Percentiles rank a stretch among this genome's conserved stretches.
Evolutionary conservation across 2,113 vertebrate species (phyloP).

Genomic region (Ceyx margarethae): DNA sequence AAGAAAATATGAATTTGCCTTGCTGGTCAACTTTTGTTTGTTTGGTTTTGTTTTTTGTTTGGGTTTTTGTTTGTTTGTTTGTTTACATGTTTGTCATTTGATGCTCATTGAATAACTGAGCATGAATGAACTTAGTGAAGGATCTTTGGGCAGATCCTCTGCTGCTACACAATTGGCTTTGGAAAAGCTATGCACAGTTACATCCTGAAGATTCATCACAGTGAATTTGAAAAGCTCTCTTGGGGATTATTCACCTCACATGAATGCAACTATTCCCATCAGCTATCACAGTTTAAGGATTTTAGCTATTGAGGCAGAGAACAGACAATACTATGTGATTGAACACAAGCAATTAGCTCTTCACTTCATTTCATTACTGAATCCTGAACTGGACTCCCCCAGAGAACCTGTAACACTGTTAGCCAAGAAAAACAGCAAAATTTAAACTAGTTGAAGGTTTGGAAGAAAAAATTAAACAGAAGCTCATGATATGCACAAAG

Average conservation of each 20-base stretch:
- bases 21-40: not conserved
- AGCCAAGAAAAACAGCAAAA: not conserved
- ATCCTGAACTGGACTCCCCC: not conserved
- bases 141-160: not conserved
- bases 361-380: not conserved
- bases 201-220: not conserved
- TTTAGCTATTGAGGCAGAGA: not conserved
- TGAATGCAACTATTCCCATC: not conserved
- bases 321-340: not conserved
- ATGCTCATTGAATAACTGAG: not conserved
- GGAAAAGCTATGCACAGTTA: not conserved
- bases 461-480: not conserved
- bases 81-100: not conserved
- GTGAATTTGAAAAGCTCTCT: conserved; percentile 30
- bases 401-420: not conserved
- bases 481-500: not conserved
- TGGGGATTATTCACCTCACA: conserved; percentile 20
- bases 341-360: conserved; percentile 1
- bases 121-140: not conserved
- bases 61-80: too few relatives aligned
- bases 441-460: not conserved
- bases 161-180: not conserved
- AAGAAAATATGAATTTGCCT: conserved; percentile 37
- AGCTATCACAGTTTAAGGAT: not conserved
- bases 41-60: not conserved